Percentiles rank a stretch among this genome's conserved stretches.
Evolutionary conservation across 2,113 vertebrate species (phyloP).

Genomic region (Pseudolaguvia tuberculata): DNA sequence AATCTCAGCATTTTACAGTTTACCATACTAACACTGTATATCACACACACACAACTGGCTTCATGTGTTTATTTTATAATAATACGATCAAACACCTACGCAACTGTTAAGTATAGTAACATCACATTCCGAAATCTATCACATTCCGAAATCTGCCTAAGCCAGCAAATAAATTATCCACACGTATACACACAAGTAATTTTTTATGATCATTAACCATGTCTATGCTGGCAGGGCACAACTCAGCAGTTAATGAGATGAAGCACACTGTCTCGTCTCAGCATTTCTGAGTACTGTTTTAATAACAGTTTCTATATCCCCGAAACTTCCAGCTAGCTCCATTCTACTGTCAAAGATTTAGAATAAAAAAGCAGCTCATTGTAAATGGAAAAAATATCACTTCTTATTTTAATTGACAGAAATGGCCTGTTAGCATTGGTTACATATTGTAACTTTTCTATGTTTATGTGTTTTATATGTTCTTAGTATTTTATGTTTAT

Average conservation of each 20-base stretch:
- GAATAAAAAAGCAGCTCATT: slow-evolving; percentile 58
- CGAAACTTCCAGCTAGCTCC: slow-evolving; percentile 40
- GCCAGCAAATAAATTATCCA: slow-evolving; percentile 37
- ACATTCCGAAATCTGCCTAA: slow-evolving; percentile 15
- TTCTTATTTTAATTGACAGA: slow-evolving; percentile 33
- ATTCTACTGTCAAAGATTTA: slow-evolving; percentile 53
- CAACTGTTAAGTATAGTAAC: no score
- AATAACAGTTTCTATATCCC: slow-evolving; percentile 39
- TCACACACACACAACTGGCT: background rate
- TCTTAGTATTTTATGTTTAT: no score
- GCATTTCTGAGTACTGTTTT: background rate
- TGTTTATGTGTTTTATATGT: no score
- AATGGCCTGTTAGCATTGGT: background rate
- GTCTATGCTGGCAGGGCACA: slow-evolving; percentile 33
- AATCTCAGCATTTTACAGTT: background rate
- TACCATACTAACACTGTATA: background rate
- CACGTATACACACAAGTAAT: slow-evolving; percentile 30
- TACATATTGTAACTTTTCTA: background rate
- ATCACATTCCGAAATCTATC: slow-evolving; percentile 8
- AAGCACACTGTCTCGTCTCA: slow-evolving; percentile 10
- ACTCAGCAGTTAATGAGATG: slow-evolving; percentile 37
- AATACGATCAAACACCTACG: background rate
- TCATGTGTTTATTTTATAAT: background rate
- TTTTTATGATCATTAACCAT: slow-evolving; percentile 36
- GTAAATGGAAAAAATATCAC: slow-evolving; percentile 54